phyloP scores from a whole-genome alignment of 2,888 invertebrate genomes.

The Cerastis rubricosa region DNA sequence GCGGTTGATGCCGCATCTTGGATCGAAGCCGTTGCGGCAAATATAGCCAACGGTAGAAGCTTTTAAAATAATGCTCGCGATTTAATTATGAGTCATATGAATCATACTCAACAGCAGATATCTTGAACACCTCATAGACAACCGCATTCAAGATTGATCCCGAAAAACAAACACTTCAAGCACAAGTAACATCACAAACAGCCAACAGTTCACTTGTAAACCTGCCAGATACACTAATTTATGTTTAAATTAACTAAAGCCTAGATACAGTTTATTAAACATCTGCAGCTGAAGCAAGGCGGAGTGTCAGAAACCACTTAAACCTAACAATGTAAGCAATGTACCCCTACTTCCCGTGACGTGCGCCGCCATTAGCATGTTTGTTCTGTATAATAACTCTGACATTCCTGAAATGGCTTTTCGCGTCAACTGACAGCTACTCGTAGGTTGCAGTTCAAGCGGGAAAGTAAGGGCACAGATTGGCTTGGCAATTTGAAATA shows the following conservation, averaged over 20 bases:
- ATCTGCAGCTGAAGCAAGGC: slow-evolving; percentile 46
- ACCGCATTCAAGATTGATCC: neutral
- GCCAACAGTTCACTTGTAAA: slow-evolving; percentile 13
- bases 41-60: neutral
- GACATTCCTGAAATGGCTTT: slow-evolving; percentile 45
- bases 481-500: neutral
- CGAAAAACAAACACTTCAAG: neutral
- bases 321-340: slow-evolving; percentile 49
- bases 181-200: slow-evolving; percentile 1
- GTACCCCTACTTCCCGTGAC: slow-evolving; percentile 50
- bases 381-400: slow-evolving; percentile 41
- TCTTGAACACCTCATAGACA: neutral
- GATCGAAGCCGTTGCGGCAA: neutral
- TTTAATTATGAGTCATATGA: neutral
- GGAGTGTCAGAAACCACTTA: slow-evolving; percentile 66
- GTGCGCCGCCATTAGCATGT: slow-evolving; percentile 52
- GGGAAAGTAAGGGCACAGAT: neutral
- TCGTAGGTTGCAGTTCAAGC: neutral
- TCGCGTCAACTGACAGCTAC: slow-evolving; percentile 16
- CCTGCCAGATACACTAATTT: slow-evolving; percentile 18
- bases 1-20: neutral
- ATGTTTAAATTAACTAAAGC: slow-evolving; percentile 19
- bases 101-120: neutral
- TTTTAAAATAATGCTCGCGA: neutral
- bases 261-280: slow-evolving; percentile 45